A percentile compares a stretch with the other conserved stretches of the same genome.
Conservation (phyloP, 2,797 vertebrate species). For the Acanthopagrus latus region DNA sequence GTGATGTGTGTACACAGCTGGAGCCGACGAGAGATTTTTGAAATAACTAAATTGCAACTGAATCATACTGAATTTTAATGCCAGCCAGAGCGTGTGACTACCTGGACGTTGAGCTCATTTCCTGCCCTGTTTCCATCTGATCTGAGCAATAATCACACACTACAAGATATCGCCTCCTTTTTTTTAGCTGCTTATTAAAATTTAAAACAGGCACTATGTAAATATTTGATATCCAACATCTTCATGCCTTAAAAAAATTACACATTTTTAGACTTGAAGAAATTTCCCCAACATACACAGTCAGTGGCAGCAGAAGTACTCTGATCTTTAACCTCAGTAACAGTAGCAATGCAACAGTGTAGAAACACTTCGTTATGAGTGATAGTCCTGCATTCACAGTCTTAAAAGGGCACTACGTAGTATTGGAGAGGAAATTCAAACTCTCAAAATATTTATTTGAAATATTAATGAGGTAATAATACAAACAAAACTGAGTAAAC, state of each 20-base stretch:
- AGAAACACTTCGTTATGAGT: too few species aligned
- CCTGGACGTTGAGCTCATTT: constrained; percentile 5
- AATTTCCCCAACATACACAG: not conserved
- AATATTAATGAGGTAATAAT: too few species aligned
- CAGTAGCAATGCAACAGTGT: not conserved
- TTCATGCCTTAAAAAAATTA: not conserved
- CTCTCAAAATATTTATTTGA: too few species aligned
- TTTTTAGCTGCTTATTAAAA: not conserved
- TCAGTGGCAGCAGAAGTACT: not conserved
- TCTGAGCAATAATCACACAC: not conserved
- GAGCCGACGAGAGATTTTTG: constrained; percentile 7
- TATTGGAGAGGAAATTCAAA: too few species aligned
- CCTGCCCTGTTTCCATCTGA: not conserved
- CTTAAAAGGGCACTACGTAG: too few species aligned
- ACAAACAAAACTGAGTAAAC: too few species aligned
- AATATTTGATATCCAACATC: not conserved
- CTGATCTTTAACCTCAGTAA: not conserved
- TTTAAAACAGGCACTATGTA: not conserved
- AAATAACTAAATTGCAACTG: constrained; percentile 14
- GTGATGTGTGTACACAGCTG: constrained; percentile 17
- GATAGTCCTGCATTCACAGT: too few species aligned
- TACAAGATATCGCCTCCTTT: not conserved
- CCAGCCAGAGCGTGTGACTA: not conserved
- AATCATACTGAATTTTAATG: constrained; percentile 13
- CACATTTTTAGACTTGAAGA: not conserved